Evolutionary conservation across 2,113 vertebrate species (phyloP).

Genomic region (Alethe castanea): DNA sequence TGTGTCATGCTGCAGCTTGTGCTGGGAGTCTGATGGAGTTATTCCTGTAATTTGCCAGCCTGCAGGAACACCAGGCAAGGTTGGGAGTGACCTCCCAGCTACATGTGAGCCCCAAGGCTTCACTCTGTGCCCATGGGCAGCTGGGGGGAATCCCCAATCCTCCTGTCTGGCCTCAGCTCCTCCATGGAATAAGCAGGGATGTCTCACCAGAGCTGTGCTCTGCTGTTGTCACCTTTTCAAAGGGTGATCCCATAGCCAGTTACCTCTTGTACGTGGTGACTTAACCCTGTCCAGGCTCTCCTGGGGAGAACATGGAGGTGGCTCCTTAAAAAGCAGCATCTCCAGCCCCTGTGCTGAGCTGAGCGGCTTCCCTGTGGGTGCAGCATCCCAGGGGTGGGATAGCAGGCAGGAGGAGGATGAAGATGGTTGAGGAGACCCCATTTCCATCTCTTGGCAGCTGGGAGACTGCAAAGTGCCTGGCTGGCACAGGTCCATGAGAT

Average conservation of each 20-base stretch:
- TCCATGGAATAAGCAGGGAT: background rate
- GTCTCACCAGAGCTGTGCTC: accelerated
- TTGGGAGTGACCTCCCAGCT: background rate
- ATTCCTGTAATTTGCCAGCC: background rate
- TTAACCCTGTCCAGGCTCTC: background rate
- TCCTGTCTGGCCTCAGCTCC: background rate
- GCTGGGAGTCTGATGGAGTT: background rate
- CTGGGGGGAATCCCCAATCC: accelerated
- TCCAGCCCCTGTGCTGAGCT: background rate
- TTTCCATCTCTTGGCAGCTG: background rate
- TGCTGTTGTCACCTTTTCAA: background rate
- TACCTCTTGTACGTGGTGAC: accelerated
- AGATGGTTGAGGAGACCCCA: background rate
- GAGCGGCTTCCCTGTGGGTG: background rate
- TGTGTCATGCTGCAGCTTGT: background rate
- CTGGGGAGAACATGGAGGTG: background rate
- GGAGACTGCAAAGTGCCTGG: background rate
- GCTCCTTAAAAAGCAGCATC: background rate
- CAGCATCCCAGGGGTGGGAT: background rate
- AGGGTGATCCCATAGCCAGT: background rate
- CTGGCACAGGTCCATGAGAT: background rate
- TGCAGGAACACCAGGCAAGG: background rate
- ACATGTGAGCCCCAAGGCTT: accelerated
- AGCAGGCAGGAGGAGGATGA: background rate
- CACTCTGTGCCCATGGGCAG: accelerated